Evolutionary conservation across 2,113 vertebrate genomes (phyloP).

Genomic region (Myotis brandtii): DNA sequence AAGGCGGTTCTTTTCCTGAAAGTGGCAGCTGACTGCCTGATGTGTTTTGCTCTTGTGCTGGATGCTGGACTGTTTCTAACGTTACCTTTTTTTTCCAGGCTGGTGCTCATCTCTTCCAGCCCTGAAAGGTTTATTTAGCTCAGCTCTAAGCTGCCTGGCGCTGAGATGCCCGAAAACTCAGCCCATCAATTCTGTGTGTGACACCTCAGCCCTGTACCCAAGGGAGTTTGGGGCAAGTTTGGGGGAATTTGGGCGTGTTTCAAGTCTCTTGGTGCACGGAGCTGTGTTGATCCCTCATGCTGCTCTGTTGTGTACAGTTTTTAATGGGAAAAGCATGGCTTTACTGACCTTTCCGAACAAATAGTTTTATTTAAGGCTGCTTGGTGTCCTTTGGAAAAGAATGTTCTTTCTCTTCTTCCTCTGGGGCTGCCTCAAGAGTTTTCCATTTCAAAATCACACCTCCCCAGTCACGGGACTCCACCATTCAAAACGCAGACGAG

Average conservation of each 20-base stretch:
- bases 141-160: too few species aligned
- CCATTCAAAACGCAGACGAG: background rate
- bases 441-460: slow-evolving; percentile 28
- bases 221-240: background rate
- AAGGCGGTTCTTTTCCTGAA: slow-evolving; percentile 16
- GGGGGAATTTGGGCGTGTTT: background rate
- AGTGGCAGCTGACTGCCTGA: background rate
- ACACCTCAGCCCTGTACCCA: background rate
- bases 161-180: background rate
- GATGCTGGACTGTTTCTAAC: background rate
- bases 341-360: slow-evolving; percentile 63
- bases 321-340: slow-evolving; percentile 77
- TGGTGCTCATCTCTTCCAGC: background rate
- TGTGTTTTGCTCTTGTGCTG: background rate
- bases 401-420: slow-evolving; percentile 59
- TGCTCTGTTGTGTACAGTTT: slow-evolving; percentile 44
- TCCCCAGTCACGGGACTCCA: background rate
- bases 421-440: slow-evolving; percentile 24
- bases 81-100: background rate
- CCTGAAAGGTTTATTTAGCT: background rate
- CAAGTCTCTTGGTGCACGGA: background rate
- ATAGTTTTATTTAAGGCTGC: slow-evolving; percentile 17
- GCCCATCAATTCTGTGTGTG: background rate
- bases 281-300: slow-evolving; percentile 17
- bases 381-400: slow-evolving; percentile 61